Evolutionary conservation across 2,797 vertebrate genomes (phyloP), one percentile per base, ranked within the genome.

Genomic region (Coregonus sp.): DNA sequence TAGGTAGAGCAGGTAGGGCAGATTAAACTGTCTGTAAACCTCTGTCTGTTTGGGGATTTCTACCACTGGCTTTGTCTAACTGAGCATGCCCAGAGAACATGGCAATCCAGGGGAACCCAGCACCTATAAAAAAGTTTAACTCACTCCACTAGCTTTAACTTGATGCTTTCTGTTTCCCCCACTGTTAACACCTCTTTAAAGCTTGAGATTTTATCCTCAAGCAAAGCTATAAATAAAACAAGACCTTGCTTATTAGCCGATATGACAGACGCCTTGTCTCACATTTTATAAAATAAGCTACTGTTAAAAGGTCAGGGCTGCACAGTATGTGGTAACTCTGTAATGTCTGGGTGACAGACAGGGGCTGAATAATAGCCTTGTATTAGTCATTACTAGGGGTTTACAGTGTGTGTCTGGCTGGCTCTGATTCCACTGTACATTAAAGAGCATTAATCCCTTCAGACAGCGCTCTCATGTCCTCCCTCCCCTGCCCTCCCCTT

Each of bases 301-400:
- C 79, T 85, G 81, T 78, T 61, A 63, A 63, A 63, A 52, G 70
- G 63, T 52, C 75, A 47, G 40, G 40, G 74, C 84, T 54, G 75
- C 40, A 47, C 40, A 47, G 40, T 47, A 47, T 90, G 87, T 81
- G 86, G 83, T 73, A 87, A 87, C 16, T 82, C 72, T 25, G 75
- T 35, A 74, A 75, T 14, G 75, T 70, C 72, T 84, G 78, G 82
- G 37, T 85, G 83, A 84, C 79, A 76, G 72, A 25, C 59, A 25
- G 7, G 9, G 33, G 51, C 50, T 75, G 79, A 73, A 75, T 67
- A 82, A 68, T 16, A 63, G 80, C 70, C 76, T 78, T 75, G 73
- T 82, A 80, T 86, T 86, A 79, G 86, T 92, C 88, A 91, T 75
- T 78, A 3, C 84, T 79, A 81, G 73, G 20, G 77, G 77, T 70